Evolutionary conservation across 2,797 vertebrate genomes (phyloP).

Genomic region (Syngnathus acus): DNA sequence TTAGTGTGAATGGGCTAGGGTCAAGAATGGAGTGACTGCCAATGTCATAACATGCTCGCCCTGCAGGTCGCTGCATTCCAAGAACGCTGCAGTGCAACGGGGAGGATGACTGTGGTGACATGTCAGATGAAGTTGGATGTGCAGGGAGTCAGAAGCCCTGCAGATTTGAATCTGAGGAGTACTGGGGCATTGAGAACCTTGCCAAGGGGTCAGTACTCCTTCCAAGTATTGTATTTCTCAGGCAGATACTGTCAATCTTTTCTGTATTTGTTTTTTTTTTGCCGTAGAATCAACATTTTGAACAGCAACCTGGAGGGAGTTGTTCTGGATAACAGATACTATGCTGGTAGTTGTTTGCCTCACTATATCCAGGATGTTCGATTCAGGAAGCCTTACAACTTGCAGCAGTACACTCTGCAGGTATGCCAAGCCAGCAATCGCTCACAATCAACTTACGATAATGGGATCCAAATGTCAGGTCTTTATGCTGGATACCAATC

Average conservation of each 20-base stretch:
- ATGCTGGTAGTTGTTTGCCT: conserved; percentile 80
- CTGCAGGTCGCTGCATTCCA: conserved; percentile 79
- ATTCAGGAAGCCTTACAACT: conserved; percentile 88
- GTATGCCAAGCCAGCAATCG: conserved; percentile 20
- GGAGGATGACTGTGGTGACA: conserved; percentile 91
- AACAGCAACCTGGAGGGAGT: conserved; percentile 78
- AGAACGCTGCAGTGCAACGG: conserved; percentile 83
- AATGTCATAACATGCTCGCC: neutral
- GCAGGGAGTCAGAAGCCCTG: conserved; percentile 69
- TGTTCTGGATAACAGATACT: conserved; percentile 88
- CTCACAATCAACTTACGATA: neutral
- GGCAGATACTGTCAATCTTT: neutral
- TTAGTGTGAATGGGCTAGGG: too few species aligned
- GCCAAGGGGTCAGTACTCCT: conserved; percentile 79
- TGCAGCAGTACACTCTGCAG: conserved; percentile 50
- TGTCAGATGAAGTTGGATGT: conserved; percentile 84
- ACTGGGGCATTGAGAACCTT: conserved; percentile 84
- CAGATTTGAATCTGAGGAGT: conserved; percentile 72
- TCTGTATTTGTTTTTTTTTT: neutral
- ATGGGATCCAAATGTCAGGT: too few species aligned
- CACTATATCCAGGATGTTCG: conserved; percentile 76
- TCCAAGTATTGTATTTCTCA: neutral
- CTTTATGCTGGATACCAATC: too few species aligned
- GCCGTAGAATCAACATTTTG: conserved; percentile 80
- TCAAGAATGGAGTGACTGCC: too few species aligned